phyloP scores from a whole-genome alignment of 1,140 invertebrate species.

The Drosophila paulistorum region DNA sequence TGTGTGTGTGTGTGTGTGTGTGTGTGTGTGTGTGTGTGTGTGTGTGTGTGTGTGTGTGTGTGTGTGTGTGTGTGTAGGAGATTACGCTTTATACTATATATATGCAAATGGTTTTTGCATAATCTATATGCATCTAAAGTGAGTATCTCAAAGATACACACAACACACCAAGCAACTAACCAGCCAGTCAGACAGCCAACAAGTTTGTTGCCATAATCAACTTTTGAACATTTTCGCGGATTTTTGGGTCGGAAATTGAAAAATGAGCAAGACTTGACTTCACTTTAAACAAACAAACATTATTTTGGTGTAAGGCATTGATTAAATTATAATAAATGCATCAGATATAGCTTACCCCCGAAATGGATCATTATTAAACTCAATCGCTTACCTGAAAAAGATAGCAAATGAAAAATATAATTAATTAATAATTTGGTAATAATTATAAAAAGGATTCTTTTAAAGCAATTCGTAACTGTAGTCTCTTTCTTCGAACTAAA shows the following conservation, averaged over 20 bases:
- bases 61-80: background rate
- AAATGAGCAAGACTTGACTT: too few relatives aligned
- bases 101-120: slow-evolving; percentile 63
- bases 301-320: too few relatives aligned
- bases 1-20: background rate
- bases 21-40: background rate
- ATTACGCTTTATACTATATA: slow-evolving; percentile 36
- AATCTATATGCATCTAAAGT: slow-evolving; percentile 42
- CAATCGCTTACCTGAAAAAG: background rate
- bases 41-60: background rate
- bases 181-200: slow-evolving; percentile 14
- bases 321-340: too few relatives aligned
- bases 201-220: slow-evolving; percentile 3
- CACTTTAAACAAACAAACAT: too few relatives aligned
- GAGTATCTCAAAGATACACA: slow-evolving; percentile 15
- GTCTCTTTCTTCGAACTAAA: too few relatives aligned
- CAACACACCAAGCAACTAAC: slow-evolving; percentile 16
- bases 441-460: too few relatives aligned
- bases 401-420: background rate
- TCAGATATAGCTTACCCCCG: background rate
- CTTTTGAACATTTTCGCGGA: slow-evolving; percentile 12
- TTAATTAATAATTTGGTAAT: background rate
- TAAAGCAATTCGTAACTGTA: too few relatives aligned
- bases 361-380: background rate
- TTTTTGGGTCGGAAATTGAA: slow-evolving; percentile 4